Evolutionary conservation across 2,888 invertebrate species (phyloP), one percentile per base, ranked within the genome.

Genomic region (Napeogenes inachia): DNA sequence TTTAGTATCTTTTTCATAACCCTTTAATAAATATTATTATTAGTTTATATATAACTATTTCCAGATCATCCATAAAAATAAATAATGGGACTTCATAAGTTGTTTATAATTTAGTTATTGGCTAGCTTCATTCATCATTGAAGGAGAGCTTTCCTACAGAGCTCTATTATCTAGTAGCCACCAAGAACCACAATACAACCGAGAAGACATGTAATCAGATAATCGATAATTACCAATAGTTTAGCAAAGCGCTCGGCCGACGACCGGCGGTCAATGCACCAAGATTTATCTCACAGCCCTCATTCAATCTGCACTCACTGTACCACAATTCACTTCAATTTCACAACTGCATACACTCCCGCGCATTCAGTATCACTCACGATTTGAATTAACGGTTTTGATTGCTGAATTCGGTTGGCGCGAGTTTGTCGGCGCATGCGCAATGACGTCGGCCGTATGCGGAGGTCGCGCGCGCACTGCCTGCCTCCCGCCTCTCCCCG

Each of bases 401-500:
- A 50, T 32, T n/a, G 21, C 53, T 38, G 59, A 42, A 21, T 21
- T 53, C 32, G 38, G 35, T 13, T 53, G 53, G 21, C 21, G 0
- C 21, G 21, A 21, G 21, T 21, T 21, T n/a, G 56, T 35, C 30
- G 45, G 57, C 50, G 57, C 56, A 55, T 35, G 58, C 59, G 57
- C 60, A 64, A 59, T 42, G 69, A 76, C 83, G 82, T 80, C 73
- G 64, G 32, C 63, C 74, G 69, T 59, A 64, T 68, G 71, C 78
- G 76, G 71, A 73, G 76, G 75, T 77, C 80, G 75, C 74, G 78
- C 81, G 81, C 82, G 78, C 77, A 84, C 87, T 84, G 82, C 72
- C 76, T 30, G 21, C 21, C 21, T 21, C 21, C 21, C 21, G 21
- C 50, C 67, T 30, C 50, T n/a, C 21, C 55, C 70, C 70, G 70